These are phyloP conservation scores for Danaus melanippus DNA, from an alignment of 1,140 invertebrate genomes.

Conservation along the genomic window DNA sequence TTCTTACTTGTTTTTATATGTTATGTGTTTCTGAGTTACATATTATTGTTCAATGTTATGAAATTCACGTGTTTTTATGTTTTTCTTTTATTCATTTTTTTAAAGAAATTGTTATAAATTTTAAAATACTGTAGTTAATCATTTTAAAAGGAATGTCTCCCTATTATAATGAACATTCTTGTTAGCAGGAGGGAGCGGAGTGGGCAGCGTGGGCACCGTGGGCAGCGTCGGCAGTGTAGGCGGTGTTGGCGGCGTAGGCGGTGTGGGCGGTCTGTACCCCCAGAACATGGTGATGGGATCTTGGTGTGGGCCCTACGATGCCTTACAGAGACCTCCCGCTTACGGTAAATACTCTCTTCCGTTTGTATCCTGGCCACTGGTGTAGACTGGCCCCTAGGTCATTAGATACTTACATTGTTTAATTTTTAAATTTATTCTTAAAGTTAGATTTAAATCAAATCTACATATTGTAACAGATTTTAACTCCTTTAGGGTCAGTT, in stretches of 20 bases:
- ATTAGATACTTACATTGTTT: too few relatives aligned
- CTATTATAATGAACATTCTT: slow-evolving; percentile 3
- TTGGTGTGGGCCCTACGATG: slow-evolving; percentile 84
- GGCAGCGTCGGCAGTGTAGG: slow-evolving; percentile 44
- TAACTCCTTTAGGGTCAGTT: too few relatives aligned
- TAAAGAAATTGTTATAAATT: slow-evolving; percentile 4
- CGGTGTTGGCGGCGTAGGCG: slow-evolving; percentile 41
- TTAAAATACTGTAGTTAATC: neutral
- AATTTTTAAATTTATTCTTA: too few relatives aligned
- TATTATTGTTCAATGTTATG: too few relatives aligned
- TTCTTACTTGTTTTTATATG: too few relatives aligned
- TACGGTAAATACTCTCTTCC: slow-evolving; percentile 73
- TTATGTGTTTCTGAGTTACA: too few relatives aligned
- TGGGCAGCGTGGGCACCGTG: slow-evolving; percentile 33
- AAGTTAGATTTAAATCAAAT: too few relatives aligned
- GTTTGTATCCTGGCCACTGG: too few relatives aligned
- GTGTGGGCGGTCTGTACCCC: slow-evolving; percentile 50
- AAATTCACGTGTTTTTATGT: too few relatives aligned
- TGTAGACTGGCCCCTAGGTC: too few relatives aligned
- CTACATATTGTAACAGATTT: too few relatives aligned
- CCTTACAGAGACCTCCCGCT: slow-evolving; percentile 82
- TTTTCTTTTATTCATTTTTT: neutral
- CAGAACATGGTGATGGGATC: slow-evolving; percentile 79
- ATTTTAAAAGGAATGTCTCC: too few relatives aligned
- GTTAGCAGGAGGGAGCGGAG: slow-evolving; percentile 33